Evolutionary conservation across 2,797 vertebrate species (phyloP), one percentile per base, ranked within the genome.

Genomic region (Hyperoplus immaculatus): DNA sequence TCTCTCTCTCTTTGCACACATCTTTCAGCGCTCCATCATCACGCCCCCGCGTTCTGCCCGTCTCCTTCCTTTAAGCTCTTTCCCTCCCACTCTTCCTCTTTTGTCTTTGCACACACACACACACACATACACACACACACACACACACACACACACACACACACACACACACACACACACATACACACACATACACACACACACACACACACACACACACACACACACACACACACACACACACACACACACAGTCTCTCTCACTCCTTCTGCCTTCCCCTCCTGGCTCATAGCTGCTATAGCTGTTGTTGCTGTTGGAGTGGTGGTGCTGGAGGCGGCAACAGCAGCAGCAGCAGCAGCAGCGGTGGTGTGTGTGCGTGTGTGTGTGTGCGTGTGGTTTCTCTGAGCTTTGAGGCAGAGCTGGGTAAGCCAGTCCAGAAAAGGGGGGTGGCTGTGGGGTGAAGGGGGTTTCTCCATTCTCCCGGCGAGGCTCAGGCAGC

Each of bases 1-100:
- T 47, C 53, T 49, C 50, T 53, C 77, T 75, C 75, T 58, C 56
- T 74, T 62, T 77, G 75, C 84, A 81, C 84, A 84, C 57, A 88
- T 90, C 84, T 87, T 85, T 83, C 82, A 83, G 85, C 21, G 65
- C 84, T 92, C 89, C 81, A 89, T 89, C 86, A 83, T 87, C 85
- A 89, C 93, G 78, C 93, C 92, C 92, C 90, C 92, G 83, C 89
- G 6, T 69, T 89, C 85, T 88, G 85, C 83, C 85, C 83, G 84
- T 91, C 79, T 84, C 86, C 88, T 91, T 89, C 85, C 91, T 91
- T 86, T 90, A 88, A 91, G 90, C 86, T 89, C 67, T 88, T 91
- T 89, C 74, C 90, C 92, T 91, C 91, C 91, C 90, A 92, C 91
- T 93, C 91, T 89, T 87, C 87, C 87, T 89, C 83, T 88, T 29